Evolutionary conservation across 2,113 vertebrate genomes (phyloP).

Genomic region (Chaenogobius annularis): DNA sequence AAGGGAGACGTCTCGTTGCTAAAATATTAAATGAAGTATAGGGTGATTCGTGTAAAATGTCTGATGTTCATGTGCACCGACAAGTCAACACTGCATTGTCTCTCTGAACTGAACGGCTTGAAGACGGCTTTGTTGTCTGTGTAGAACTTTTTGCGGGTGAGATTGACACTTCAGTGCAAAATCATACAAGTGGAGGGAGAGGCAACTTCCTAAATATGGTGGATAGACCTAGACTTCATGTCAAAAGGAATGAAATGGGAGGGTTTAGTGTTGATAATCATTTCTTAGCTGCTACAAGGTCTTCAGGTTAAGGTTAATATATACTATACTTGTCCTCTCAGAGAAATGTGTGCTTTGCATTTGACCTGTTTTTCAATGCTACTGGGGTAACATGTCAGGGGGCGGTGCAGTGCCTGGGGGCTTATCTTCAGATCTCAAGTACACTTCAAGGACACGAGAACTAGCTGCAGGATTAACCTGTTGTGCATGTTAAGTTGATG

Average conservation of each 20-base stretch:
- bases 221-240: background rate
- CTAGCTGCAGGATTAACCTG: background rate
- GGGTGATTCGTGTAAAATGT: too few relatives aligned
- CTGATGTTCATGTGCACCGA: too few relatives aligned
- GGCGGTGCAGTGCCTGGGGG: background rate
- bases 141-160: too few relatives aligned
- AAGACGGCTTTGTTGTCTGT: too few relatives aligned
- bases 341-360: background rate
- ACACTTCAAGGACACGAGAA: background rate
- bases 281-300: background rate
- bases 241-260: background rate
- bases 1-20: too few relatives aligned
- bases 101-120: too few relatives aligned
- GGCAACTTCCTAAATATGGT: too few relatives aligned
- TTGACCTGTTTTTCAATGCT: conserved; percentile 1
- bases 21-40: too few relatives aligned
- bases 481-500: background rate
- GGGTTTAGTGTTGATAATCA: background rate
- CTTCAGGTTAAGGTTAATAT: background rate
- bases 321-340: background rate
- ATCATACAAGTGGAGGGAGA: too few relatives aligned
- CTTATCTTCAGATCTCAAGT: background rate
- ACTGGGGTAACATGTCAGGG: background rate
- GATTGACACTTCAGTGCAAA: too few relatives aligned
- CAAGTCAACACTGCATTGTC: too few relatives aligned